These are phyloP conservation scores for Melospiza georgiana DNA, from an alignment of 2,113 vertebrate genomes.

Conservation along the genomic window DNA sequence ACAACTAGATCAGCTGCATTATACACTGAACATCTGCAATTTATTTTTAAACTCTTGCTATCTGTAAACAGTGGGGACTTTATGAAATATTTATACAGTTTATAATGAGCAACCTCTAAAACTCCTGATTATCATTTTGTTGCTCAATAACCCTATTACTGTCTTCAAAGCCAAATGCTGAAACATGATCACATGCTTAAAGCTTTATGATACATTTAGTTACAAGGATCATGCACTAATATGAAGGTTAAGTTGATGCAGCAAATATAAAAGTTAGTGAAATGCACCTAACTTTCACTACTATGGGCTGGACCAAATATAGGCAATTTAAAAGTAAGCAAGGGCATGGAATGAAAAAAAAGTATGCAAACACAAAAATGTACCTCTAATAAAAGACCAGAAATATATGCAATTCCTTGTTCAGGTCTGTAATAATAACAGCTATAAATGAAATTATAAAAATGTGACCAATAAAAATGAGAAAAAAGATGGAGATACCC, in stretches of 20 bases:
- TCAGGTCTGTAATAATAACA: background rate
- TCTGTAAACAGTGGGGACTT: conserved; percentile 10
- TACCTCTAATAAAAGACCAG: background rate
- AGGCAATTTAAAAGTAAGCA: background rate
- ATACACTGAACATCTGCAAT: background rate
- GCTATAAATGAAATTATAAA: background rate
- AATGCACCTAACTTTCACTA: background rate
- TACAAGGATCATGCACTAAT: background rate
- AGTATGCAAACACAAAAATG: background rate
- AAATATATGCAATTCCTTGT: background rate
- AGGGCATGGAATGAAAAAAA: background rate
- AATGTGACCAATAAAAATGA: background rate
- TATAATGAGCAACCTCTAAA: conserved; percentile 17
- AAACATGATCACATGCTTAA: background rate
- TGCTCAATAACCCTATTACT: conserved; percentile 1
- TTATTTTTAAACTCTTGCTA: conserved; percentile 14
- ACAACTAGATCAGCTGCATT: background rate
- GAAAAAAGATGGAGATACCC: background rate
- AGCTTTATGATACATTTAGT: conserved; percentile 12
- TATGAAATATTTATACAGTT: conserved; percentile 51
- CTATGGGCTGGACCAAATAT: background rate
- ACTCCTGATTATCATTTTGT: conserved; percentile 42
- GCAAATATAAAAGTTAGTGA: background rate
- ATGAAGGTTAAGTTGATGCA: background rate
- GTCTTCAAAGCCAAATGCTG: conserved; percentile 20